phyloP scores from a whole-genome alignment of 2,113 vertebrate genomes.

The Siniperca knerii region DNA sequence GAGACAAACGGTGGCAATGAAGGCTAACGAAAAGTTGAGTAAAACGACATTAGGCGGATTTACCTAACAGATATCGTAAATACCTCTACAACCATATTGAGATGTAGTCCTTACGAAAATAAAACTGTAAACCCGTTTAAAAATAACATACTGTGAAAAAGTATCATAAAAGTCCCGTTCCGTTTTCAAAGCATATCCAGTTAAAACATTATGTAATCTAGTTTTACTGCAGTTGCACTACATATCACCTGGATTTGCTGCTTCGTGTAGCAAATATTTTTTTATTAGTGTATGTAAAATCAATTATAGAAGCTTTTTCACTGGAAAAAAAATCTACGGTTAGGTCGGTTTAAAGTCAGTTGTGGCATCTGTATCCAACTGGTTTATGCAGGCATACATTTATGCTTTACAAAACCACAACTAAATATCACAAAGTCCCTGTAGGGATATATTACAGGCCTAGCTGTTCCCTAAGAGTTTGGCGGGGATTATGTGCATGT shows the following conservation, averaged over 20 bases:
- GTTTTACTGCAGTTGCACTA: not conserved
- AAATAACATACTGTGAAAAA: not conserved
- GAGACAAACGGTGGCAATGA: not conserved
- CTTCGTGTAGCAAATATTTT: not conserved
- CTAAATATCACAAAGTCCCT: conserved; percentile 40
- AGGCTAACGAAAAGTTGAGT: not conserved
- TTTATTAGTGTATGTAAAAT: not conserved
- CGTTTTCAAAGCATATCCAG: not conserved
- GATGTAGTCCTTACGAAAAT: not conserved
- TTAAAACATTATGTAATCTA: not conserved
- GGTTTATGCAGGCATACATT: not conserved
- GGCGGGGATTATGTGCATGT: conserved; percentile 23
- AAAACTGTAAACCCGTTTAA: not conserved
- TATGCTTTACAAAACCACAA: conserved; percentile 54
- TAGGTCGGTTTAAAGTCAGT: not conserved
- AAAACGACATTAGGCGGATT: not conserved
- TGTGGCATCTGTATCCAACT: not conserved
- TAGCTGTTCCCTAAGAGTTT: not conserved
- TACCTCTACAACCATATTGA: not conserved
- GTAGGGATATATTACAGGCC: not conserved
- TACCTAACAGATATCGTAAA: not conserved
- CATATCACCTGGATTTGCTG: not conserved
- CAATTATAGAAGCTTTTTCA: not conserved
- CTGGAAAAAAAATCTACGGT: not conserved
- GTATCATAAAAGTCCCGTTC: not conserved